Percentiles rank a stretch among this genome's conserved stretches.
Evolutionary conservation across 2,113 vertebrate species (phyloP).

Genomic region (Gymnobelideus leadbeateri): DNA sequence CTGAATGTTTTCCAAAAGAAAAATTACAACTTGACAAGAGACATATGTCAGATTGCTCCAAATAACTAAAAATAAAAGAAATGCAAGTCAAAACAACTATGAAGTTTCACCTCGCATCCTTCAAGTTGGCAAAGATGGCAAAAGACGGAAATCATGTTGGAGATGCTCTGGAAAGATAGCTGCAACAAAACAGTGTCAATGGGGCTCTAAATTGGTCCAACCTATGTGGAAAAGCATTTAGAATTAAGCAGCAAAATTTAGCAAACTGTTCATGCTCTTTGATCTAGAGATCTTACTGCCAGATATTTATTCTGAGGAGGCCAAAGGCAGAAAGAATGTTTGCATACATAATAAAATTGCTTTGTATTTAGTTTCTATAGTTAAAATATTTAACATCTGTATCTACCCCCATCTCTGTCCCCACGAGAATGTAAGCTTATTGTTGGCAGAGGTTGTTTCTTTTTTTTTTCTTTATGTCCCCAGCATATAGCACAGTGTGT

Average conservation of each 20-base stretch:
- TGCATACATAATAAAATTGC: background rate
- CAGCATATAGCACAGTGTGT: background rate
- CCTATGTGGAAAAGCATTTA: background rate
- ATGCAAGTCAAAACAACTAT: background rate
- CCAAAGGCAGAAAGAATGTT: background rate
- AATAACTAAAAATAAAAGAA: background rate
- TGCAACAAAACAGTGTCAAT: background rate
- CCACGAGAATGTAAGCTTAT: background rate
- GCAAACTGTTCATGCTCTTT: background rate
- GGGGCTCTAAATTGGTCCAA: background rate
- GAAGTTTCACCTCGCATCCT: background rate
- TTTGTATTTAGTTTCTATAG: background rate
- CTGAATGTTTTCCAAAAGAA: background rate
- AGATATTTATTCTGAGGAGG: background rate
- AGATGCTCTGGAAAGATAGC: background rate
- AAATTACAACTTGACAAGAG: background rate
- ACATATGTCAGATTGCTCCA: background rate
- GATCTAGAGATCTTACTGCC: background rate
- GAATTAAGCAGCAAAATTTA: background rate
- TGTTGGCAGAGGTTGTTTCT: background rate
- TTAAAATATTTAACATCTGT: background rate
- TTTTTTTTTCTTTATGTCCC: background rate
- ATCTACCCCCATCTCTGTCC: background rate
- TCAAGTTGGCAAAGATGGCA: background rate
- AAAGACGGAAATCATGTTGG: background rate